Conservation (phyloP, 2,113 vertebrate genomes). For the Neomonachus schauinslandi region DNA sequence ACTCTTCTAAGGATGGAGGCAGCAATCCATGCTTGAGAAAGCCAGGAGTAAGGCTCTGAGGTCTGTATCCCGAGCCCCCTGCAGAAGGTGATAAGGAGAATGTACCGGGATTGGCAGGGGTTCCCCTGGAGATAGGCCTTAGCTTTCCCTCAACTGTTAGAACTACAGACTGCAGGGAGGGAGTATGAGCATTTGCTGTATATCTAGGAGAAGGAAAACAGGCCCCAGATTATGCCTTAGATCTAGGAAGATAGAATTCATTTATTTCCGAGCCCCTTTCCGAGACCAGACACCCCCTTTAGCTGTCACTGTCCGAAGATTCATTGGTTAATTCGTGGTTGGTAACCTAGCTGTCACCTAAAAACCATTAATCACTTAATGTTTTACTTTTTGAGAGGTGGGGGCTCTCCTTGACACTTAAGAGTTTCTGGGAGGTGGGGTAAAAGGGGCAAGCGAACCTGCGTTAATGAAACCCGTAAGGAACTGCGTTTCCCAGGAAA, state of each 20-base stretch:
- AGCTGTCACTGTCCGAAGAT: conserved; percentile 54
- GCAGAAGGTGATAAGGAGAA: neutral
- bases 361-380: conserved; percentile 49
- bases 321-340: conserved; percentile 53
- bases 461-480: conserved; percentile 80
- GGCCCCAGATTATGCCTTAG: conserved; percentile 56
- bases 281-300: conserved; percentile 22
- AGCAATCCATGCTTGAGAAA: conserved; percentile 48
- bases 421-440: conserved; percentile 43
- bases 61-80: conserved; percentile 29
- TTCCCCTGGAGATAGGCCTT: conserved; percentile 64
- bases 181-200: neutral
- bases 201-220: conserved; percentile 54
- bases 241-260: conserved; percentile 51
- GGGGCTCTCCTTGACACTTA: conserved; percentile 41
- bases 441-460: conserved; percentile 69
- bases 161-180: conserved; percentile 37
- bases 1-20: conserved; percentile 26
- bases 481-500: conserved; percentile 81
- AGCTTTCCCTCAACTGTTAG: conserved; percentile 34
- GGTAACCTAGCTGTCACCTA: conserved; percentile 36
- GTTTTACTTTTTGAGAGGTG: conserved; percentile 35
- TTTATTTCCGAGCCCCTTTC: conserved; percentile 41
- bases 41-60: neutral
- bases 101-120: neutral